Conservation (phyloP, 2,113 vertebrate species). For the Dunckerocampus dactyliophorus region DNA sequence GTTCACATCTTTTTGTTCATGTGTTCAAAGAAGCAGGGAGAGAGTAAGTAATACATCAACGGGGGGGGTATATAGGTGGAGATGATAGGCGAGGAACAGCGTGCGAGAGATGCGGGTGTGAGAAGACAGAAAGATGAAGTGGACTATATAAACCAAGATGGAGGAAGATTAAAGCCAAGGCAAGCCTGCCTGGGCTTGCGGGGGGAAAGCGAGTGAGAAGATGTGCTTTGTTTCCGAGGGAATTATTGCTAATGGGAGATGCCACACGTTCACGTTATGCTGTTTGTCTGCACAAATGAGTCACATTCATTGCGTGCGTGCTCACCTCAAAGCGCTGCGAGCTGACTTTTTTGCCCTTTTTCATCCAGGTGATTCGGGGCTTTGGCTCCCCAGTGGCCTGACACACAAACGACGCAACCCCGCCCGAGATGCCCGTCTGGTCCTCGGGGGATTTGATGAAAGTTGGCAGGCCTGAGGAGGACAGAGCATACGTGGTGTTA, state of each 20-base stretch:
- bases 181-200: conserved; percentile 46
- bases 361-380: conserved; percentile 98
- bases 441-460: conserved; percentile 95
- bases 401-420: conserved; percentile 97
- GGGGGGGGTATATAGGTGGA: conserved; percentile 19
- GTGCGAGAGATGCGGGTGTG: conserved; percentile 29
- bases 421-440: conserved; percentile 95
- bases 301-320: not conserved
- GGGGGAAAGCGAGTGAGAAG: conserved; percentile 10
- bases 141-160: conserved; percentile 56
- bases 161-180: conserved; percentile 52
- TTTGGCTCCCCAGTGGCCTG: conserved; percentile 93
- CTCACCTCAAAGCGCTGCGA: conserved; percentile 96
- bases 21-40: conserved; percentile 31
- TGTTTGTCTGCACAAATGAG: not conserved
- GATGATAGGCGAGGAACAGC: conserved; percentile 17
- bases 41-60: conserved; percentile 40
- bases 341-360: conserved; percentile 99
- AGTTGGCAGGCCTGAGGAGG: conserved; percentile 82
- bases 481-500: conserved; percentile 9
- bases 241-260: conserved; percentile 38
- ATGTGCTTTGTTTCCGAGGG: conserved; percentile 11
- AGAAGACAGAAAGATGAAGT: conserved; percentile 49
- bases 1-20: conserved; percentile 30
- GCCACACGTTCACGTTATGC: not conserved